Conservation (phyloP, 2,113 vertebrate species). For the Microcebus tavaratra region DNA sequence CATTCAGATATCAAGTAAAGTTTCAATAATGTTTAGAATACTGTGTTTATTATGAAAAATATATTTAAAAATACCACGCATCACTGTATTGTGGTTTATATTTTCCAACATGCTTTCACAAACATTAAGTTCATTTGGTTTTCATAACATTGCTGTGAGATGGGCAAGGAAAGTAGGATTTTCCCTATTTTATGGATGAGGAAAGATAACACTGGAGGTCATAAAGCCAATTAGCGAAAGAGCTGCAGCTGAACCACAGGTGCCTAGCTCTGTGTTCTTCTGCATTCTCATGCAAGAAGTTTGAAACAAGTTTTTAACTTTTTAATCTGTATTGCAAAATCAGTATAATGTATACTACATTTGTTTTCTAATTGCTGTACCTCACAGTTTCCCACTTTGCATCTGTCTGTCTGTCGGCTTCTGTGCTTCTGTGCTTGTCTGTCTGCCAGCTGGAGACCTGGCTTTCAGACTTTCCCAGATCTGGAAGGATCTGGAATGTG, state of each 20-base stretch:
- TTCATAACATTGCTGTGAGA: constrained; percentile 36
- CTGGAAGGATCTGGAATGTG: constrained; percentile 33
- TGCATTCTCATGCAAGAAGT: not conserved
- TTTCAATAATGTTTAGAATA: constrained; percentile 26
- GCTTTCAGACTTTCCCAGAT: constrained; percentile 39
- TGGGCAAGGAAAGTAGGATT: not conserved
- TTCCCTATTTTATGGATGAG: constrained; percentile 6
- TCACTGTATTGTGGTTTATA: constrained; percentile 15
- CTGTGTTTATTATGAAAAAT: constrained; percentile 28
- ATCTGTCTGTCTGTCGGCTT: not conserved
- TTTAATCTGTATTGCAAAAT: not conserved
- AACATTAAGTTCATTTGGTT: constrained; percentile 42
- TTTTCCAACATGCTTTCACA: constrained; percentile 28
- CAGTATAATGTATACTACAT: not conserved
- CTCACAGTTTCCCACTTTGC: not conserved
- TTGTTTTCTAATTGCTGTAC: constrained; percentile 29
- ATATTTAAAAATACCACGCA: constrained; percentile 23
- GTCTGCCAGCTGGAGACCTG: constrained; percentile 33
- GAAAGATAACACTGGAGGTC: not conserved
- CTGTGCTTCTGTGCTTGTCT: not conserved
- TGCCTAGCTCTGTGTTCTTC: not conserved
- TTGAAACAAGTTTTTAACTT: constrained; percentile 25
- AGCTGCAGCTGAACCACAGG: not conserved
- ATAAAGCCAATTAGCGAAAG: constrained; percentile 40
- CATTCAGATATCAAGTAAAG: constrained; percentile 29